Conservation (phyloP, 2,888 invertebrate species). For the Herminia tarsipennalis region DNA sequence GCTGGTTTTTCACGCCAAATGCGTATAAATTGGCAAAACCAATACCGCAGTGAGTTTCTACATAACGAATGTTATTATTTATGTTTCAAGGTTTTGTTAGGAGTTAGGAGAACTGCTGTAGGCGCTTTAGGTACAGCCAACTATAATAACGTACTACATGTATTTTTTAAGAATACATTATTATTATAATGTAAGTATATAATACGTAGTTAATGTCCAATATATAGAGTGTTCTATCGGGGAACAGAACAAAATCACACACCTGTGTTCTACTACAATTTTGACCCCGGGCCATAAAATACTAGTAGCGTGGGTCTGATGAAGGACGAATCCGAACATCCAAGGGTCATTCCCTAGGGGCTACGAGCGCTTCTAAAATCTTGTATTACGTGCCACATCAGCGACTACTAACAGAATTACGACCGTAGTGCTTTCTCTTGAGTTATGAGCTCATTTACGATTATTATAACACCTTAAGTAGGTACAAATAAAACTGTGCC, state of each 20-base stretch:
- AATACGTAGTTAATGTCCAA: too few species aligned
- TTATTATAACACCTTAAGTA: constrained; percentile 52
- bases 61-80: too few species aligned
- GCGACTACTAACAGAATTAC: constrained; percentile 69
- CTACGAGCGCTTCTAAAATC: constrained; percentile 61
- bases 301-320: constrained; percentile 61
- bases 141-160: too few species aligned
- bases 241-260: constrained; percentile 45
- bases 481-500: constrained; percentile 22
- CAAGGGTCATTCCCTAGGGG: constrained; percentile 67
- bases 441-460: constrained; percentile 70
- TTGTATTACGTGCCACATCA: constrained; percentile 72
- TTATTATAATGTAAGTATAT: too few species aligned
- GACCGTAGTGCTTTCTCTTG: constrained; percentile 63
- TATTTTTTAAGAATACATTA: too few species aligned
- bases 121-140: too few species aligned
- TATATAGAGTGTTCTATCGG: constrained; percentile 17
- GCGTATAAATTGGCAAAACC: constrained; percentile 14
- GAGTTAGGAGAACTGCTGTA: too few species aligned
- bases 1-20: constrained; percentile 15
- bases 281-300: constrained; percentile 67
- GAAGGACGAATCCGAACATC: constrained; percentile 70
- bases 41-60: constrained; percentile 3
- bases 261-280: constrained; percentile 59
- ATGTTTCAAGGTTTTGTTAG: too few species aligned